A percentile compares a stretch with the other conserved stretches of the same genome.
These are phyloP conservation scores for Mesocricetus auratus DNA, from an alignment of 2,113 vertebrate species.

Conservation along the genomic window DNA sequence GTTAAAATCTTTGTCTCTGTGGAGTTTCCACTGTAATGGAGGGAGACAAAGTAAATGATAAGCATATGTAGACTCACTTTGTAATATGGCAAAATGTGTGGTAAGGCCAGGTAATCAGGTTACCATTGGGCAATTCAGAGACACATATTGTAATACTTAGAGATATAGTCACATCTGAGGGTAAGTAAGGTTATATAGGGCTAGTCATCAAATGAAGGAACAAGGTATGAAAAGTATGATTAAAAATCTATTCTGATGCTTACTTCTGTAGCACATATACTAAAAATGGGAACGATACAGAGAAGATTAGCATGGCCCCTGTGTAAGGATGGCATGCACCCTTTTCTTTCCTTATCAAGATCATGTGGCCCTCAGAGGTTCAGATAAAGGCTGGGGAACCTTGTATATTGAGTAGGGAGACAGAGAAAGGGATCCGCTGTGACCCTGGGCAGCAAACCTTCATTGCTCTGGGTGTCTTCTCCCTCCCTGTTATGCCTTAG, in stretches of 20 bases:
- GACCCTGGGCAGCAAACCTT: not conserved
- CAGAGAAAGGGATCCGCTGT: not conserved
- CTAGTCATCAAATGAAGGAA: not conserved
- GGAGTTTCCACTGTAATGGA: constrained; percentile 2
- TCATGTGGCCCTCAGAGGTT: not conserved
- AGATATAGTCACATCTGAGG: not conserved
- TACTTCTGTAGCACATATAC: not conserved
- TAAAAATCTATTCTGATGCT: not conserved
- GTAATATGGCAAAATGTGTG: not conserved
- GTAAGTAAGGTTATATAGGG: not conserved
- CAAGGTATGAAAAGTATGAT: not conserved
- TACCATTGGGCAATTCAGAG: not conserved
- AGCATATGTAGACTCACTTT: not conserved
- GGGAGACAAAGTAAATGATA: not conserved
- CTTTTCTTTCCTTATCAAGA: not conserved
- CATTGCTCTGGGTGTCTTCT: not conserved
- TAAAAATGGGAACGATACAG: not conserved
- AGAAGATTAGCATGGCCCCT: not conserved
- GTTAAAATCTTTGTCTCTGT: not conserved
- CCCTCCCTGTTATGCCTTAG: not conserved
- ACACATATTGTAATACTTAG: not conserved
- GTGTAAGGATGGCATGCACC: not conserved
- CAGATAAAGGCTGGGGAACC: not conserved
- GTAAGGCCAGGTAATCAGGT: not conserved
- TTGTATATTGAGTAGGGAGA: not conserved